Base-by-base conservation (phyloP, 1,140 invertebrate genomes). In the Himalopsyche phryganea region DNA sequence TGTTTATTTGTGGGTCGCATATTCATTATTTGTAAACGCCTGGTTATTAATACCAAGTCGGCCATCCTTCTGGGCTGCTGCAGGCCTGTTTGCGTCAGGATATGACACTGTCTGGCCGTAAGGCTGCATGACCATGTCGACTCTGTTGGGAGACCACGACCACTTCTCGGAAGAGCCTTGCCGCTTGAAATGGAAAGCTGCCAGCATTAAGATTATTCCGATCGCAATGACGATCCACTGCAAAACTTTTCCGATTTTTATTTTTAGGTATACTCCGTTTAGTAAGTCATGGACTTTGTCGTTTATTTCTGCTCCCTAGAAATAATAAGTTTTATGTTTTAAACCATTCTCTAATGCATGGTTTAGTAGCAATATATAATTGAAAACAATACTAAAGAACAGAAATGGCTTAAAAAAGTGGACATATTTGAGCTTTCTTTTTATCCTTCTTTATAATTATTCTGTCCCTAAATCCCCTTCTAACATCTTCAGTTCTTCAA, bases 241-340 rank as follows among this genome's bases (percentile, higher is more conserved):
- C 1, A 69, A 38, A 1, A 66, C 65, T 42, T 76, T 69, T 11
- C 72, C 67, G 59, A 71, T 71, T 13, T 66, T 61, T 0, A 78
- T 57, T 18, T 72, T 57, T 0, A 63, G 65, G 56, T 73, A 71
- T 0, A 69, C 69, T 1, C 68, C 58, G 2, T 58, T 61, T 6
- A 78, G 52, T 13, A 75, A 68, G 4, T 68, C 35, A 15, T 66
- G 58, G 5, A 76, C 49, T 1, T 66, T 59, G 7, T 58, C 47
- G 13, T 72, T 58, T 10, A 77, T 51, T 50, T 68, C 67, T 13
- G 74, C 74, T 0, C 74, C 71, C 76, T 78, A 66, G 28, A 38
- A 64, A 28, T 9, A n/a, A 7, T 35, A 7, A 6, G 33, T 35
- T 6, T 35, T 35, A 35, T 35, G 6, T n/a, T n/a, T n/a, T n/a